phyloP scores from a whole-genome alignment of 2,888 invertebrate species.

The Hetaerina titia region DNA sequence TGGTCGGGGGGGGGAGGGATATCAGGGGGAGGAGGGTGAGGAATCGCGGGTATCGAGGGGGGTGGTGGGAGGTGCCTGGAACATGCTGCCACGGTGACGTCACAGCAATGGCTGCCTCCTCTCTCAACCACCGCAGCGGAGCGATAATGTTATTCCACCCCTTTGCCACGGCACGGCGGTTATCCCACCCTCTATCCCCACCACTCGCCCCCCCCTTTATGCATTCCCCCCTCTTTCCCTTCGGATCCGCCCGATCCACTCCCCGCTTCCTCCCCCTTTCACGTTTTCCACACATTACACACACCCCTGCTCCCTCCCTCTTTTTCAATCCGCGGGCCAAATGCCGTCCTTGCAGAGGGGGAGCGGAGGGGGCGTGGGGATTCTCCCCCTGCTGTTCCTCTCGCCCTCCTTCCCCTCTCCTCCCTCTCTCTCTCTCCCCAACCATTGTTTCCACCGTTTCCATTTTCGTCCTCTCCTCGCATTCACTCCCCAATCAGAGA shows the following conservation, averaged over 20 bases:
- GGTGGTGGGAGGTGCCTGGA: background rate
- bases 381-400: background rate
- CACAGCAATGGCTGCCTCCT: conserved; percentile 62
- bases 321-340: background rate
- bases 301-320: background rate
- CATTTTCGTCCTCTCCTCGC: background rate
- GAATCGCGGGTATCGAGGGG: background rate
- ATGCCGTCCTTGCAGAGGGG: background rate
- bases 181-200: background rate
- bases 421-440: background rate
- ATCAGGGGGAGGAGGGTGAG: background rate
- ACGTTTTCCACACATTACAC: background rate
- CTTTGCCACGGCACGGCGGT: conserved; percentile 37
- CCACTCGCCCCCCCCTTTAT: background rate
- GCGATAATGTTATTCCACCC: conserved; percentile 66
- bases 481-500: conserved; percentile 20
- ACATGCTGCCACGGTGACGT: conserved; percentile 48
- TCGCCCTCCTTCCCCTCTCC: background rate
- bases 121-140: conserved; percentile 2
- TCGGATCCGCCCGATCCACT: background rate
- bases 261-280: background rate
- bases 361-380: background rate
- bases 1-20: background rate
- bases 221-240: background rate
- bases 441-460: conserved; percentile 14